These are phyloP conservation scores for Oceanodroma leucorhoa DNA, from an alignment of 2,797 vertebrate species.

Conservation along the genomic window DNA sequence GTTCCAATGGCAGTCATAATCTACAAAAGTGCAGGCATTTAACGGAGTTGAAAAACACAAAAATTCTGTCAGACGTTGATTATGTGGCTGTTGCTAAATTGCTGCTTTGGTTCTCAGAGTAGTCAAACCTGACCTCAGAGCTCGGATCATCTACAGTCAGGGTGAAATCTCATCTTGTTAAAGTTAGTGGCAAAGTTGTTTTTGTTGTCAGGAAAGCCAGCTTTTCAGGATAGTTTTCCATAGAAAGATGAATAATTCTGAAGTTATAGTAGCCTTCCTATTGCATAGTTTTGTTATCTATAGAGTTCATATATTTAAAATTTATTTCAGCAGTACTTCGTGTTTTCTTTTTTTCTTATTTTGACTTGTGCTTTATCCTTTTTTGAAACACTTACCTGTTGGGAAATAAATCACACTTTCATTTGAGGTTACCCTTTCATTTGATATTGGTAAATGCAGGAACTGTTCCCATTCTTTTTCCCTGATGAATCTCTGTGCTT, in stretches of 20 bases:
- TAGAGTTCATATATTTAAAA: neutral
- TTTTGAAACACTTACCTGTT: neutral
- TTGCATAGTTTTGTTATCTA: neutral
- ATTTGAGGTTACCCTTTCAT: neutral
- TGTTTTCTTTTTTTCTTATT: neutral
- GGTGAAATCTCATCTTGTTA: neutral
- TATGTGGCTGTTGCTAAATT: neutral
- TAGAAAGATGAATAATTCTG: neutral
- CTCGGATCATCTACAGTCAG: neutral
- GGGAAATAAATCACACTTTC: neutral
- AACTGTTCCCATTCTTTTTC: neutral
- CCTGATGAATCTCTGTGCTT: neutral
- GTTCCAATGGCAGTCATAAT: neutral
- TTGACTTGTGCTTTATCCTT: neutral
- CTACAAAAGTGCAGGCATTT: neutral
- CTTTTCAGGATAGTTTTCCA: neutral
- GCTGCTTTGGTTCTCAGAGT: neutral
- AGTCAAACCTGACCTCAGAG: neutral
- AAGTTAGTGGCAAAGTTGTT: neutral
- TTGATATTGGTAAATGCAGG: neutral
- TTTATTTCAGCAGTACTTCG: neutral
- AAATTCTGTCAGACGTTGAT: neutral
- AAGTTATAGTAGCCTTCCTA: neutral
- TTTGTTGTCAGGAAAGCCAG: neutral
- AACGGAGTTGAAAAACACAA: slow-evolving; percentile 5